phyloP scores from a whole-genome alignment of 2,888 invertebrate species.

The Pterostichus madidus region DNA sequence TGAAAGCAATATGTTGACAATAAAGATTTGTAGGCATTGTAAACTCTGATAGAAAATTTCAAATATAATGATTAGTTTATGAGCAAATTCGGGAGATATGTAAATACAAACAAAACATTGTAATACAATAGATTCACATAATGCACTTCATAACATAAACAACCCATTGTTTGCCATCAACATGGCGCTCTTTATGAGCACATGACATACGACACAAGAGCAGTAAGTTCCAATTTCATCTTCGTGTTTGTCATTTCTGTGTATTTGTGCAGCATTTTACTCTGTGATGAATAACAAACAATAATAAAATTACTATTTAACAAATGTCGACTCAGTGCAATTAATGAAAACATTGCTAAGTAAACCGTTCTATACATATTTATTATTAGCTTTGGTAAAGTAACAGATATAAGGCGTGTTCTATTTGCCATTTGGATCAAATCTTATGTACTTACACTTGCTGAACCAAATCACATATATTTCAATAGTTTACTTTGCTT shows the following conservation, averaged over 20 bases:
- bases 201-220: conserved; percentile 22
- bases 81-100: background rate
- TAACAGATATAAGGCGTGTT: no score
- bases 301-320: background rate
- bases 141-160: conserved; percentile 45
- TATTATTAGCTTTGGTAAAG: no score
- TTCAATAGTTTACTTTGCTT: no score
- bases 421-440: no score
- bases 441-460: no score
- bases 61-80: conserved; percentile 37
- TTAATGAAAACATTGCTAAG: background rate
- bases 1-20: conserved; percentile 19
- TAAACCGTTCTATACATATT: background rate
- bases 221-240: conserved; percentile 27
- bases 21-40: conserved; percentile 24
- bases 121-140: conserved; percentile 24
- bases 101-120: conserved; percentile 41
- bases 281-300: conserved; percentile 32
- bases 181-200: conserved; percentile 2
- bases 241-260: conserved; percentile 34
- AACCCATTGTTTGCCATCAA: conserved; percentile 23
- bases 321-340: background rate
- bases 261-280: background rate
- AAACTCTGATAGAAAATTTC: conserved; percentile 11
- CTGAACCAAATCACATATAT: no score